Conservation (phyloP, 2,797 vertebrate genomes). For the Poeciliopsis paucimaculata region DNA sequence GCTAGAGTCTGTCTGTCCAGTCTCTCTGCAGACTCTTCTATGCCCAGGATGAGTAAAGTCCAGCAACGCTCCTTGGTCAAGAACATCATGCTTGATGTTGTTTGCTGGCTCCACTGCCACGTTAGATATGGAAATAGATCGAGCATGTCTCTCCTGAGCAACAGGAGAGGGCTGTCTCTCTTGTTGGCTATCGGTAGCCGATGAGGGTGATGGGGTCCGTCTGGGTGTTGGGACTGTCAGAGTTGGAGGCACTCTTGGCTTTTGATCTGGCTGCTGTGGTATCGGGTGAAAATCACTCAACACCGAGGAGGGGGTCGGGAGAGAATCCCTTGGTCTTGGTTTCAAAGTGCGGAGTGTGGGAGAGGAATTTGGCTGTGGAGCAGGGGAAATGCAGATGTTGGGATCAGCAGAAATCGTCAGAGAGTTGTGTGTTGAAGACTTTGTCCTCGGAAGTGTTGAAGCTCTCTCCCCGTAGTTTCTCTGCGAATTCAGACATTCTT, state of each 20-base stretch:
- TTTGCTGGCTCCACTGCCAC: constrained; percentile 13
- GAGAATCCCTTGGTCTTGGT: constrained; percentile 54
- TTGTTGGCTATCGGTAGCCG: constrained; percentile 32
- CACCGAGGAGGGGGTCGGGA: constrained; percentile 31
- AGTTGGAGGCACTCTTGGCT: constrained; percentile 59
- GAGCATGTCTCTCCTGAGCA: constrained; percentile 58
- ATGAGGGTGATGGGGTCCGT: constrained; percentile 60
- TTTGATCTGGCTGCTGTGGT: constrained; percentile 21
- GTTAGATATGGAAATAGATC: constrained; percentile 70
- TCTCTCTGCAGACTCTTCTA: constrained; percentile 37
- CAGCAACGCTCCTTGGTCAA: constrained; percentile 58
- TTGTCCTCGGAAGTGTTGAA: constrained; percentile 61
- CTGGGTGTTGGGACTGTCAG: constrained; percentile 59
- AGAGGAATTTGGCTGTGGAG: constrained; percentile 51
- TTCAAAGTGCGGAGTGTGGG: constrained; percentile 38
- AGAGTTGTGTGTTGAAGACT: constrained; percentile 46
- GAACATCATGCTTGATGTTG: constrained; percentile 39
- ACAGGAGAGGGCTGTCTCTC: constrained; percentile 53
- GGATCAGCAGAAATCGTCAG: constrained; percentile 42
- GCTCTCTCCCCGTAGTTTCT: constrained; percentile 45
- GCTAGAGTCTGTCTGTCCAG: constrained; percentile 26
- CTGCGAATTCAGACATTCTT: constrained; percentile 36
- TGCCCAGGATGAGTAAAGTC: constrained; percentile 50
- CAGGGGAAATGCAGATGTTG: constrained; percentile 40
- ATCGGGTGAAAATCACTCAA: constrained; percentile 34